Evolutionary conservation across 2,888 invertebrate genomes (phyloP).

Genomic region (Gonocerus acuteangulatus): DNA sequence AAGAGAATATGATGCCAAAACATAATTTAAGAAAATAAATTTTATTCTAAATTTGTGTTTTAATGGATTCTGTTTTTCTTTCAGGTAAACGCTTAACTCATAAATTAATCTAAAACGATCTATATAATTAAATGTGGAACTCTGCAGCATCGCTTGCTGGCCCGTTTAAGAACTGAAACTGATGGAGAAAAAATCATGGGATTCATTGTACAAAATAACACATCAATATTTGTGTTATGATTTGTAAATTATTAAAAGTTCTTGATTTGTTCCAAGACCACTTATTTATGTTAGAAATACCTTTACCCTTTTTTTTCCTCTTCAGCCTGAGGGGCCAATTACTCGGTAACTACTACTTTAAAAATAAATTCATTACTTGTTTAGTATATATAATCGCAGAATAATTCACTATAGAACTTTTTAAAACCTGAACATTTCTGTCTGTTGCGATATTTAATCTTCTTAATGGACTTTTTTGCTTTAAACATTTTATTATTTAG

Average conservation of each 20-base stretch:
- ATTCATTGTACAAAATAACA: not conserved
- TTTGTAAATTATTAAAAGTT: slow-evolving; percentile 12
- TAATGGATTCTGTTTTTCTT: not conserved
- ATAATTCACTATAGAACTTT: too few relatives aligned
- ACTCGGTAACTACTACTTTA: too few relatives aligned
- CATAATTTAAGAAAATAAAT: too few relatives aligned
- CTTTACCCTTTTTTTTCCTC: too few relatives aligned
- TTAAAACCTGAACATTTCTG: too few relatives aligned
- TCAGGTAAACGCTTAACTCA: not conserved
- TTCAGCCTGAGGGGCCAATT: too few relatives aligned
- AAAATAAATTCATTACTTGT: too few relatives aligned
- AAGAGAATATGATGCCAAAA: too few relatives aligned
- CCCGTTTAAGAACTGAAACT: not conserved
- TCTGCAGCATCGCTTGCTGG: not conserved
- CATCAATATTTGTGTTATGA: not conserved
- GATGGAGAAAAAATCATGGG: not conserved
- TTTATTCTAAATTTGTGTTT: not conserved
- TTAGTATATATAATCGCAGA: too few relatives aligned
- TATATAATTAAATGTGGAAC: not conserved
- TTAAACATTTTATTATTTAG: too few relatives aligned
- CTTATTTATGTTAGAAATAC: not conserved
- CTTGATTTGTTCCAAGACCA: slow-evolving; percentile 10
- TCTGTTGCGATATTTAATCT: too few relatives aligned
- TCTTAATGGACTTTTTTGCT: too few relatives aligned
- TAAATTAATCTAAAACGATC: not conserved